These are phyloP conservation scores for Cranoglanis bouderius DNA, from an alignment of 2,113 vertebrate species.

Conservation along the genomic window DNA sequence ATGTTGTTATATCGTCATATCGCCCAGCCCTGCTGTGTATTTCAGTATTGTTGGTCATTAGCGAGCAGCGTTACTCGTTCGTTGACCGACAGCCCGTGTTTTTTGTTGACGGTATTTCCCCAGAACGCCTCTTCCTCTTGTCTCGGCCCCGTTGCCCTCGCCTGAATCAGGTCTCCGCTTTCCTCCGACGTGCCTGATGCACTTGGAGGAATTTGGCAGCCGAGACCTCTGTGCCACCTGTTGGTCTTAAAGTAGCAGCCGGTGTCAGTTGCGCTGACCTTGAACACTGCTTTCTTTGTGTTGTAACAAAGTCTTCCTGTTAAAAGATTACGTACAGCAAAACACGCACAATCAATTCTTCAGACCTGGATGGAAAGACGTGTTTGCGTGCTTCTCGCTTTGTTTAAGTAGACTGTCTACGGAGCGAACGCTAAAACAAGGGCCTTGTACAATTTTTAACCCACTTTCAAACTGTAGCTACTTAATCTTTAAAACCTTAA, in stretches of 20 bases:
- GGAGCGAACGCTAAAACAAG: not conserved
- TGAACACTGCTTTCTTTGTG: conserved; percentile 54
- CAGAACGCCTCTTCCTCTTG: not conserved
- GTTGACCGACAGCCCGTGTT: not conserved
- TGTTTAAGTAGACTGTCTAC: not conserved
- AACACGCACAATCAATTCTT: not conserved
- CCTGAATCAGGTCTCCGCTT: not conserved
- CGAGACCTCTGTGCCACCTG: conserved; percentile 58
- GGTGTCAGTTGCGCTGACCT: conserved; percentile 54
- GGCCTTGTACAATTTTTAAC: not conserved
- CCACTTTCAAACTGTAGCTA: not conserved
- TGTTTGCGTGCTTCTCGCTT: not conserved
- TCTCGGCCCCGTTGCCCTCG: not conserved
- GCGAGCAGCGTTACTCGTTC: not conserved
- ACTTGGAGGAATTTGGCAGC: conserved; percentile 53
- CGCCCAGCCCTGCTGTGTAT: not conserved
- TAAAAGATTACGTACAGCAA: conserved; percentile 31
- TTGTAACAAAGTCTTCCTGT: conserved; percentile 25
- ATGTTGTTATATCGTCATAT: not conserved
- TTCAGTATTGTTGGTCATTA: not conserved
- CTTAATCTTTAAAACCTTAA: not conserved
- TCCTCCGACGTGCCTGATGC: conserved; percentile 36
- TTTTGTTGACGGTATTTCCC: not conserved
- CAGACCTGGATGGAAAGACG: not conserved
- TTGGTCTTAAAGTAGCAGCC: conserved; percentile 57